Conservation (phyloP, 2,888 invertebrate genomes). For the Morpho helenor region DNA sequence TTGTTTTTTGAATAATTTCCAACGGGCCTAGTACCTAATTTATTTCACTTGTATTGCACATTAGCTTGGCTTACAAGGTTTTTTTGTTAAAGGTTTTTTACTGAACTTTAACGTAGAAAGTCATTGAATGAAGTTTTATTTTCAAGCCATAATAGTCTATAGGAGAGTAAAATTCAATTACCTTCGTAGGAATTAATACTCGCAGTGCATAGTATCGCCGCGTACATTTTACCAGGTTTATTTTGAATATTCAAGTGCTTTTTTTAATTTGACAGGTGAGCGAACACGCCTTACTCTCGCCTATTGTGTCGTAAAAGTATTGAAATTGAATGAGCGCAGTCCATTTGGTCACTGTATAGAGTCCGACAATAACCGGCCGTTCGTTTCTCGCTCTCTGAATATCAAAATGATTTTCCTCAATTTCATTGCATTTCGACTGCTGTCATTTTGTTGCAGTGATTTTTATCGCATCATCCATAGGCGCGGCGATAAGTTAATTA, state of each 20-base stretch:
- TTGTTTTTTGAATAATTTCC: no score
- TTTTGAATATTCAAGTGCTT: slow-evolving; percentile 69
- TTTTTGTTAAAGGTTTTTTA: no score
- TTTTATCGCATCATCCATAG: slow-evolving; percentile 38
- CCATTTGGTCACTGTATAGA: slow-evolving; percentile 66
- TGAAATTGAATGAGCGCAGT: slow-evolving; percentile 72
- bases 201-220: slow-evolving; percentile 26
- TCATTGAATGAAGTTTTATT: slow-evolving; percentile 20
- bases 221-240: slow-evolving; percentile 35
- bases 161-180: slow-evolving; percentile 29
- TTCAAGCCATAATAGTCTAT: slow-evolving; percentile 19
- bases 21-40: no score
- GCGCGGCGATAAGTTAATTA: slow-evolving; percentile 50
- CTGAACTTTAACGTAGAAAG: slow-evolving; percentile 2
- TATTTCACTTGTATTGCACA: no score
- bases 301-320: slow-evolving; percentile 77
- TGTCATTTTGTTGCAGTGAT: slow-evolving; percentile 43
- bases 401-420: slow-evolving; percentile 64
- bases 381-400: slow-evolving; percentile 62
- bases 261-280: slow-evolving; percentile 76
- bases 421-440: slow-evolving; percentile 54
- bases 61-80: no score
- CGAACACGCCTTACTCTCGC: slow-evolving; percentile 70
- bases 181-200: slow-evolving; percentile 32
- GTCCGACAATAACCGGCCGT: slow-evolving; percentile 63